Evolutionary conservation across 2,888 invertebrate species (phyloP).

Genomic region (Macrostomum cliftonense): DNA sequence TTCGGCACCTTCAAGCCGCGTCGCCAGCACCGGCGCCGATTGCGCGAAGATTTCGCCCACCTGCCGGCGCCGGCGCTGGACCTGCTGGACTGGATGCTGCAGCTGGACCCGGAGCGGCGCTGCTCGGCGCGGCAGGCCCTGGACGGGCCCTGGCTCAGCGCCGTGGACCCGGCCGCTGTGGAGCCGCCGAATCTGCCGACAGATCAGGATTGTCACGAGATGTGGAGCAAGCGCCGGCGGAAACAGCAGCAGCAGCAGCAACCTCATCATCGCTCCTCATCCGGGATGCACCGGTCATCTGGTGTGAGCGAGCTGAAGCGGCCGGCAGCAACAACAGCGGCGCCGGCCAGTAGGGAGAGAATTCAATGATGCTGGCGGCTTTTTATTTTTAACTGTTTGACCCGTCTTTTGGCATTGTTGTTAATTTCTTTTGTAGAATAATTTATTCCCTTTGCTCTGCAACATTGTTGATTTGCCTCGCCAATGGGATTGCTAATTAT

Average conservation of each 20-base stretch:
- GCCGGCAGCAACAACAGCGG: no score
- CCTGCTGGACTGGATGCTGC: slow-evolving; percentile 80
- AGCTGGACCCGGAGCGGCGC: slow-evolving; percentile 75
- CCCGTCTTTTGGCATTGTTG: no score
- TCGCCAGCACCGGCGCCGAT: slow-evolving; percentile 63
- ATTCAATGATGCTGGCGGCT: no score
- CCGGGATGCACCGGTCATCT: no score
- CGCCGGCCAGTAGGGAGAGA: no score
- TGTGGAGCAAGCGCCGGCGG: slow-evolving; percentile 92
- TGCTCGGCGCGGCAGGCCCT: slow-evolving; percentile 84
- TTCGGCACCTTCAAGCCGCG: slow-evolving; percentile 79
- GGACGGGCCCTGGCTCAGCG: slow-evolving; percentile 71
- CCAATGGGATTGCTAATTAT: no score
- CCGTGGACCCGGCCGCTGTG: slow-evolving; percentile 56
- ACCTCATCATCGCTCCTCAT: no score
- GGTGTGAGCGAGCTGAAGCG: no score
- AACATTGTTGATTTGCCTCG: no score
- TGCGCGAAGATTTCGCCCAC: slow-evolving; percentile 70
- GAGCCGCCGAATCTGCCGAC: slow-evolving; percentile 53
- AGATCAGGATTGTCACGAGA: slow-evolving; percentile 95
- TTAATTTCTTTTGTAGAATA: no score
- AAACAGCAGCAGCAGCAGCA: slow-evolving; percentile 16
- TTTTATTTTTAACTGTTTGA: no score
- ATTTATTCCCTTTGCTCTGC: no score
- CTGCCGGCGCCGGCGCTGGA: slow-evolving; percentile 72